A percentile compares a stretch with the other conserved stretches of the same genome.
These are phyloP conservation scores for Chaenocephalus aceratus DNA, from an alignment of 2,113 vertebrate genomes.

Conservation along the genomic window DNA sequence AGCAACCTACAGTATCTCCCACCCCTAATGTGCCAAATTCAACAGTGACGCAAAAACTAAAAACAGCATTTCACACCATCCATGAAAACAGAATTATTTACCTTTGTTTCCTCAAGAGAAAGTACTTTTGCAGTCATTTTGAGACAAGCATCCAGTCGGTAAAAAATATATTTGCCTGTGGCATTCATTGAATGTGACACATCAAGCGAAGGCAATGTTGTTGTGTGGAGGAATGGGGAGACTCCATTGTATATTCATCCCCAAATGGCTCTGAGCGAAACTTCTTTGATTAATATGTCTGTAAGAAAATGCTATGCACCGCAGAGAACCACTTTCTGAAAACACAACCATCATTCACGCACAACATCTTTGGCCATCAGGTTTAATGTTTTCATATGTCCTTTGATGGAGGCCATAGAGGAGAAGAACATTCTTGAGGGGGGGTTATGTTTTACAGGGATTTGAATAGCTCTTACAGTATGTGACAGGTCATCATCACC, in stretches of 20 bases:
- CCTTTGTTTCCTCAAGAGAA: slow-evolving; percentile 53
- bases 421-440: slow-evolving; percentile 32
- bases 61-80: slow-evolving; percentile 23
- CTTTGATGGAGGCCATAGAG: slow-evolving; percentile 47
- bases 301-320: slow-evolving; percentile 59
- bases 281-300: slow-evolving; percentile 77
- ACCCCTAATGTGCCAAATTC: slow-evolving; percentile 58
- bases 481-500: slow-evolving; percentile 46
- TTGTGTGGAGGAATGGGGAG: slow-evolving; percentile 53
- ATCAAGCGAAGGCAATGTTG: slow-evolving; percentile 52
- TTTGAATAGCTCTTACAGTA: slow-evolving; percentile 16
- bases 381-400: slow-evolving; percentile 57
- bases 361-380: slow-evolving; percentile 65
- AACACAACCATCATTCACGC: slow-evolving; percentile 59
- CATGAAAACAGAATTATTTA: slow-evolving; percentile 25
- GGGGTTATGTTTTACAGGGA: slow-evolving; percentile 48
- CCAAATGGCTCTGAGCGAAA: slow-evolving; percentile 75
- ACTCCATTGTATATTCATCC: slow-evolving; percentile 68
- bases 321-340: slow-evolving; percentile 59
- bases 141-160: slow-evolving; percentile 49
- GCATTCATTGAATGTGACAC: slow-evolving; percentile 59
- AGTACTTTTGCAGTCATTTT: slow-evolving; percentile 48
- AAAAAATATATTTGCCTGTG: slow-evolving; percentile 55
- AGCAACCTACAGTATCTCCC: slow-evolving; percentile 33
- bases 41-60: not conserved